These are phyloP conservation scores for Phenganax marumi DNA, from an alignment of 92 coral and sea anemone species.

Conservation along the genomic window DNA sequence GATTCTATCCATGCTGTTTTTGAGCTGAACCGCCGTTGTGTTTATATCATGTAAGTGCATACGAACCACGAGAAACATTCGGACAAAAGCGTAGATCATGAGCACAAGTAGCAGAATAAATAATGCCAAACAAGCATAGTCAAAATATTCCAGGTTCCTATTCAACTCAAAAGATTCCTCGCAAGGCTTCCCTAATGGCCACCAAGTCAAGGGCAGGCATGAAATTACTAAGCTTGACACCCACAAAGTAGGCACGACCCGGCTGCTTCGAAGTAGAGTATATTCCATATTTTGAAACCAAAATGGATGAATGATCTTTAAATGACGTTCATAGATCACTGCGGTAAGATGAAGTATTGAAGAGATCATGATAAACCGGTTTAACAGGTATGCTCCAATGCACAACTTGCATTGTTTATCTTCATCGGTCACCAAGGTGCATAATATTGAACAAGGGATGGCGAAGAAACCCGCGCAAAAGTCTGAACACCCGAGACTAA, in stretches of 20 bases:
- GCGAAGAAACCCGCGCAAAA: conserved; percentile 20
- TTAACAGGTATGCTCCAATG: conserved; percentile 4
- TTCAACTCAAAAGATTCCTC: no score
- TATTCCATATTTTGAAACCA: conserved; percentile 11
- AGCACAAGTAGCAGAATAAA: not conserved
- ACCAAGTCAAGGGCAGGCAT: not conserved
- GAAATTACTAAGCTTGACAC: conserved; percentile 8
- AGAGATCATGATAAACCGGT: not conserved
- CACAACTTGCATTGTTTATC: not conserved
- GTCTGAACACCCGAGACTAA: conserved; percentile 36
- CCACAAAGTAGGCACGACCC: conserved; percentile 2
- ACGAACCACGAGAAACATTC: conserved; percentile 21
- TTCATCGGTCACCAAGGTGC: not conserved
- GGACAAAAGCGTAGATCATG: conserved; percentile 25
- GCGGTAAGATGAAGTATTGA: conserved; percentile 4
- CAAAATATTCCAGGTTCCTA: not conserved
- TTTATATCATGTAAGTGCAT: not conserved
- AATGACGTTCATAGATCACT: conserved; percentile 14
- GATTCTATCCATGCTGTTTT: not conserved
- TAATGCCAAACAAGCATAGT: not conserved
- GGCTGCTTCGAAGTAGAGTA: not conserved
- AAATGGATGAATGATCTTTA: conserved; percentile 14
- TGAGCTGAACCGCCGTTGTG: not conserved
- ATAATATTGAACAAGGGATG: conserved; percentile 3
- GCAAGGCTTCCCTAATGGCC: conserved; percentile 3